Evolutionary conservation across 2,113 vertebrate species (phyloP).

Genomic region (Psephotus haematonotus): DNA sequence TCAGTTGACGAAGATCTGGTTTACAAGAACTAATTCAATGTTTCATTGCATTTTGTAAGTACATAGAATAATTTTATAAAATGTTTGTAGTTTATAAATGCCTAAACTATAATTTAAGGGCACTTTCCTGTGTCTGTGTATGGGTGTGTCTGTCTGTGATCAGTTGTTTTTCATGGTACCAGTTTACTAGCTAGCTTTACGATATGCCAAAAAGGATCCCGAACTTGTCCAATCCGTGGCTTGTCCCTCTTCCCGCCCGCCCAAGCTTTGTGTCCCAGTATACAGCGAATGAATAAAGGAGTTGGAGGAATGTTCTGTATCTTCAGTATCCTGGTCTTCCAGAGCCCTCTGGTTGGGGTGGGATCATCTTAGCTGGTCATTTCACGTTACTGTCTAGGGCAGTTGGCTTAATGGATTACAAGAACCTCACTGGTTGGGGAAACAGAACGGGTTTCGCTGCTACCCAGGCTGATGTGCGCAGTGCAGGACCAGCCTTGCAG

Average conservation of each 20-base stretch:
- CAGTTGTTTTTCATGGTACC: slow-evolving; percentile 63
- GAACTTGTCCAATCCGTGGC: not conserved
- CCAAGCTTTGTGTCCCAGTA: slow-evolving; percentile 63
- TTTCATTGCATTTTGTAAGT: slow-evolving; percentile 83
- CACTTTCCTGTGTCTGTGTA: slow-evolving; percentile 56
- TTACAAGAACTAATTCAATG: slow-evolving; percentile 83
- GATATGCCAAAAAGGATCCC: slow-evolving; percentile 75
- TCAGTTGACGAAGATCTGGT: slow-evolving; percentile 87
- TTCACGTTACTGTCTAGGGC: slow-evolving; percentile 63
- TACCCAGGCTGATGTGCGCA: not conserved
- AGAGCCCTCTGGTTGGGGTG: slow-evolving; percentile 74
- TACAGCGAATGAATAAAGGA: slow-evolving; percentile 23
- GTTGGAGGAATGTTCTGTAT: slow-evolving; percentile 83
- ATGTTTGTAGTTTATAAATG: slow-evolving; percentile 70
- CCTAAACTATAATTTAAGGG: slow-evolving; percentile 69
- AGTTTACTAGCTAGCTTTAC: slow-evolving; percentile 79
- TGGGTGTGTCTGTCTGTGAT: slow-evolving; percentile 66
- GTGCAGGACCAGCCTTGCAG: not conserved
- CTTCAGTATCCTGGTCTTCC: slow-evolving; percentile 86
- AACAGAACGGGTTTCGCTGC: slow-evolving; percentile 48
- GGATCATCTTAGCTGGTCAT: slow-evolving; percentile 66
- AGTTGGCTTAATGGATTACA: slow-evolving; percentile 30
- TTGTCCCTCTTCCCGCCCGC: slow-evolving; percentile 1
- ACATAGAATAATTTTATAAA: slow-evolving; percentile 80
- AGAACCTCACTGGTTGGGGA: slow-evolving; percentile 71